Percentiles rank a stretch among this genome's conserved stretches.
phyloP scores from a whole-genome alignment of 37 sponge, comb jelly and placozoan genomes.

The Haliclona indistincta region DNA sequence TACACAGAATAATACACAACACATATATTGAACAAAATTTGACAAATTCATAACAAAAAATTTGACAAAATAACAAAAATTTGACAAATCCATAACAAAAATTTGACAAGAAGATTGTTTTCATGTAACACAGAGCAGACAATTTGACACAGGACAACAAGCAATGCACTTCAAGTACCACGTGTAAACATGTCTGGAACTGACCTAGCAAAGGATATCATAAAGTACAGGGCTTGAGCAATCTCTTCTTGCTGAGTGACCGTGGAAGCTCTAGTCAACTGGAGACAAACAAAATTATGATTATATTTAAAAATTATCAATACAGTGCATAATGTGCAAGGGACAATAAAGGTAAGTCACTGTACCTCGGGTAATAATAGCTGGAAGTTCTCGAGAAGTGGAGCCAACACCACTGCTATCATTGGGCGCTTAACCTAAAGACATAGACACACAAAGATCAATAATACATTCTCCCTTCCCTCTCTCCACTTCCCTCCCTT shows the following conservation, averaged over 20 bases:
- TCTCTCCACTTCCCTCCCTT: background rate
- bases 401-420: slow-evolving; percentile 32
- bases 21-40: background rate
- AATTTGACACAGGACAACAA: no score
- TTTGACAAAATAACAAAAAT: no score
- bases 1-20: background rate
- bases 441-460: background rate
- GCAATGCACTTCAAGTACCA: no score
- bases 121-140: no score
- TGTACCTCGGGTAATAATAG: slow-evolving; percentile 37
- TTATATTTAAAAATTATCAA: background rate
- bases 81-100: no score
- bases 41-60: background rate
- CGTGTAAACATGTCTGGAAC: no score
- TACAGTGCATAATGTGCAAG: background rate
- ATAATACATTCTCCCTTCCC: background rate
- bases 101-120: no score
- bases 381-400: slow-evolving; percentile 41
- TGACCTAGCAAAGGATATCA: slow-evolving; percentile 67
- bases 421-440: slow-evolving; percentile 37
- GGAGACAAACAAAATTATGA: background rate
- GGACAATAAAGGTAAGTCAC: no score
- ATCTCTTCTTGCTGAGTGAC: slow-evolving; percentile 41
- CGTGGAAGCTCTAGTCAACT: slow-evolving; percentile 28
- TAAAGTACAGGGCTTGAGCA: slow-evolving; percentile 45